phyloP scores from a whole-genome alignment of 2,797 vertebrate genomes.

The Tapera naevia region DNA sequence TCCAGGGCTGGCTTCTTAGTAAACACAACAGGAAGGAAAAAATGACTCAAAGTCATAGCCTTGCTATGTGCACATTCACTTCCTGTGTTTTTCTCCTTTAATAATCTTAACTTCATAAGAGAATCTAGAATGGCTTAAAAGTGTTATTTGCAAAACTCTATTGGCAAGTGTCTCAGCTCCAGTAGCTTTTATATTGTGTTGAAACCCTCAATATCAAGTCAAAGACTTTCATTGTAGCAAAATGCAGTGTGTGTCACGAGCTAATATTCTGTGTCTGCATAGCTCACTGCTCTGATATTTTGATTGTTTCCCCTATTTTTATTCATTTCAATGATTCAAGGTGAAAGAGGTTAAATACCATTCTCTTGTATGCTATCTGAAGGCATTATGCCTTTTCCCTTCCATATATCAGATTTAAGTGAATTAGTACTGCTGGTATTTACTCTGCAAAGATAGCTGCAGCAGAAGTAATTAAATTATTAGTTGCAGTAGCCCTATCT shows the following conservation, averaged over 20 bases:
- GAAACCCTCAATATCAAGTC: no score
- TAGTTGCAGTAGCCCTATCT: not conserved
- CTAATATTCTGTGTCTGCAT: not conserved
- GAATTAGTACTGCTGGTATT: not conserved
- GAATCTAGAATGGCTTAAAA: not conserved
- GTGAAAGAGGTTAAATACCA: not conserved
- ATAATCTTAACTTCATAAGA: not conserved
- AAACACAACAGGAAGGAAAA: not conserved
- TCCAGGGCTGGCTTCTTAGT: not conserved
- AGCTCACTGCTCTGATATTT: not conserved
- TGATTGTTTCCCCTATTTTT: not conserved
- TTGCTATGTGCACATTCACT: not conserved
- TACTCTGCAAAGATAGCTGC: not conserved
- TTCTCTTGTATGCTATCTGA: not conserved
- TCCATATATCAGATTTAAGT: not conserved
- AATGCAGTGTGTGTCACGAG: not conserved
- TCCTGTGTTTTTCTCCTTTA: not conserved
- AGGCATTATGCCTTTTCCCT: not conserved
- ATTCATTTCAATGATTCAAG: not conserved
- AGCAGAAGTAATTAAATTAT: not conserved
- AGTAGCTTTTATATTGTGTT: constrained; percentile 1
- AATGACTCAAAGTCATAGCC: not conserved
- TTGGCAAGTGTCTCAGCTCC: not conserved
- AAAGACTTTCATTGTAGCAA: not conserved
- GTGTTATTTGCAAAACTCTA: not conserved